phyloP scores from a whole-genome alignment of 2,113 vertebrate species.

The Nicator chloris region DNA sequence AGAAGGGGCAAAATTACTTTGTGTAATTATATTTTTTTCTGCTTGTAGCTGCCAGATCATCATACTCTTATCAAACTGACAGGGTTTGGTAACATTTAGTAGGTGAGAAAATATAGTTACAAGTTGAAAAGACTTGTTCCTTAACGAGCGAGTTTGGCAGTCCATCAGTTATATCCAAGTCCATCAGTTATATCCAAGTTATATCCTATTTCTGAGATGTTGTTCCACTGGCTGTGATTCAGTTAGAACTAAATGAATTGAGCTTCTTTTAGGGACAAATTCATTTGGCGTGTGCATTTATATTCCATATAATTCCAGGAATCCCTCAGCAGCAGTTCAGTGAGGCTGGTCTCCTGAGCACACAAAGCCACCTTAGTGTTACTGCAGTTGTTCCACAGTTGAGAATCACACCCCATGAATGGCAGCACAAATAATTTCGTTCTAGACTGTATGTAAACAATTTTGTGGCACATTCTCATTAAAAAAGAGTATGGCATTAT shows the following conservation, averaged over 20 bases:
- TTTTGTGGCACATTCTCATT: neutral
- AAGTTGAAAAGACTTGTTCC: neutral
- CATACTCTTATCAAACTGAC: neutral
- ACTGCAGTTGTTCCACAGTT: neutral
- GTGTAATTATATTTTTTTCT: neutral
- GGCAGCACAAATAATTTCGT: neutral
- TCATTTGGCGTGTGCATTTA: neutral
- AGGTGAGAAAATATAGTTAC: neutral
- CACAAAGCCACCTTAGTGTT: neutral
- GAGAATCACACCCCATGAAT: neutral
- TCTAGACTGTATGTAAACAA: neutral
- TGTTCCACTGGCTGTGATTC: neutral
- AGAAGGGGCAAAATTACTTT: neutral
- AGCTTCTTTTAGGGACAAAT: neutral
- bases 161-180: fast-evolving
- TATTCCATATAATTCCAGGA: neutral
- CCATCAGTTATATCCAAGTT: fast-evolving
- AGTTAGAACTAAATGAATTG: neutral
- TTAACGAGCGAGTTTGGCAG: neutral
- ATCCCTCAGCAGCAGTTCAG: neutral
- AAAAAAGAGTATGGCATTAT: neutral
- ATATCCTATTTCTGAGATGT: neutral
- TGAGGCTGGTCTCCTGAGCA: neutral
- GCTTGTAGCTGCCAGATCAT: neutral
- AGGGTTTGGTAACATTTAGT: neutral